Evolutionary conservation across 1,140 invertebrate genomes (phyloP).

Genomic region (Drosophila ogumai): DNA sequence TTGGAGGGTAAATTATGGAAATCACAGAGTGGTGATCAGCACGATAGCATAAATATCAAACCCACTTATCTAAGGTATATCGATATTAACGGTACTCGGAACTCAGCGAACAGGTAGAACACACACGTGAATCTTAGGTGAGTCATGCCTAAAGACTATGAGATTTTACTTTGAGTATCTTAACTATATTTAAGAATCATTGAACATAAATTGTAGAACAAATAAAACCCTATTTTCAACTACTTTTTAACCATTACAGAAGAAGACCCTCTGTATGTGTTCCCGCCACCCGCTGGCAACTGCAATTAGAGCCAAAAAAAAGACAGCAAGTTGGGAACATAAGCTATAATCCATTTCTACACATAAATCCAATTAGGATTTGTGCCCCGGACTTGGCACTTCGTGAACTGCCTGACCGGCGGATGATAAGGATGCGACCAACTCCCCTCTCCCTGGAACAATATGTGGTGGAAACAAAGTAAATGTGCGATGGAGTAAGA

Average conservation of each 20-base stretch:
- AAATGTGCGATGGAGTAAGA: constrained; percentile 53
- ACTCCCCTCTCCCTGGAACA: not conserved
- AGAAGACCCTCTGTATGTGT: not conserved
- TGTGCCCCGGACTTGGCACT: constrained; percentile 61
- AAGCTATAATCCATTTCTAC: constrained; percentile 79
- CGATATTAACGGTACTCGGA: constrained; percentile 40
- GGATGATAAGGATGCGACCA: constrained; percentile 52
- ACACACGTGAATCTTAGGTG: constrained; percentile 22
- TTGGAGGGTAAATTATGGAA: constrained; percentile 36
- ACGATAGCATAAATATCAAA: constrained; percentile 29
- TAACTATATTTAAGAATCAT: not conserved
- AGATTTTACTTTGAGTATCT: not conserved
- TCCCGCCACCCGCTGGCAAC: constrained; percentile 19
- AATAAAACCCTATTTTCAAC: not conserved
- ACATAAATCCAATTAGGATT: constrained; percentile 84
- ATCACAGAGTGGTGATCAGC: constrained; percentile 23
- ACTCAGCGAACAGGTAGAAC: constrained; percentile 31
- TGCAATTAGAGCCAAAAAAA: constrained; percentile 67
- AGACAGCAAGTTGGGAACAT: constrained; percentile 55
- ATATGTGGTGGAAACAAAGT: constrained; percentile 67
- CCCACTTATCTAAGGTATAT: constrained; percentile 24
- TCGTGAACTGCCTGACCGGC: constrained; percentile 48
- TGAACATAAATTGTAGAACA: not conserved
- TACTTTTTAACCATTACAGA: not conserved
- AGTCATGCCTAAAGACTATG: not conserved